phyloP scores from a whole-genome alignment of 2,888 invertebrate genomes.

The Strigamia maritima region DNA sequence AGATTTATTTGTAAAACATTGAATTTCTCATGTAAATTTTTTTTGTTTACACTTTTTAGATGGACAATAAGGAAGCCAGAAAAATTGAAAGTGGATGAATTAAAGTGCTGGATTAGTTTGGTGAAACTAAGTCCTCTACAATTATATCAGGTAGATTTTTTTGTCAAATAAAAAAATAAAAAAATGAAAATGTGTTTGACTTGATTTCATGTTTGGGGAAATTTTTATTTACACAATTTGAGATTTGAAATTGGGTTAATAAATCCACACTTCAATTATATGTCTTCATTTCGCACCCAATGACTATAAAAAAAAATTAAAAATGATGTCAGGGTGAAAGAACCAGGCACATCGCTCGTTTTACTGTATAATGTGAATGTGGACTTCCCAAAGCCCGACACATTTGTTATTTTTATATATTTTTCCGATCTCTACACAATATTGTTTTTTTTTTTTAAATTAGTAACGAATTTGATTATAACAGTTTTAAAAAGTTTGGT shows the following conservation, averaged over 20 bases:
- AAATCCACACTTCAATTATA: neutral
- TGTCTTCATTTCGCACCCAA: neutral
- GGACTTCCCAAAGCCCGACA: neutral
- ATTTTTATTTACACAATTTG: neutral
- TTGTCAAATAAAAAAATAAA: neutral
- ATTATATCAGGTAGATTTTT: neutral
- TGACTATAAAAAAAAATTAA: neutral
- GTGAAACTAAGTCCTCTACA: neutral
- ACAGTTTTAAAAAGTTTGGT: too few species aligned
- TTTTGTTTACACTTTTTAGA: neutral
- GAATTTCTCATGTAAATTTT: too few species aligned
- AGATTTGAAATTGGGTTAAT: neutral
- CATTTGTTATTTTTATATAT: neutral
- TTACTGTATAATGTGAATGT: too few species aligned
- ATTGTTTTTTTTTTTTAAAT: too few species aligned
- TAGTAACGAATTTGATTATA: too few species aligned
- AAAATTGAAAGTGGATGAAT: neutral
- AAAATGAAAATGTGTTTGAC: neutral
- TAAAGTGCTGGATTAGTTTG: neutral
- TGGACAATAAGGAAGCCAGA: neutral
- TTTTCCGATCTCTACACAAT: too few species aligned
- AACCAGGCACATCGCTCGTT: neutral
- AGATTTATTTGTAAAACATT: too few species aligned
- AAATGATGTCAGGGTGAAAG: slow-evolving; percentile 5
- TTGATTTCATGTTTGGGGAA: too few species aligned